Base-by-base conservation (phyloP, 1,140 invertebrate genomes). In the Drosophila dunni region DNA sequence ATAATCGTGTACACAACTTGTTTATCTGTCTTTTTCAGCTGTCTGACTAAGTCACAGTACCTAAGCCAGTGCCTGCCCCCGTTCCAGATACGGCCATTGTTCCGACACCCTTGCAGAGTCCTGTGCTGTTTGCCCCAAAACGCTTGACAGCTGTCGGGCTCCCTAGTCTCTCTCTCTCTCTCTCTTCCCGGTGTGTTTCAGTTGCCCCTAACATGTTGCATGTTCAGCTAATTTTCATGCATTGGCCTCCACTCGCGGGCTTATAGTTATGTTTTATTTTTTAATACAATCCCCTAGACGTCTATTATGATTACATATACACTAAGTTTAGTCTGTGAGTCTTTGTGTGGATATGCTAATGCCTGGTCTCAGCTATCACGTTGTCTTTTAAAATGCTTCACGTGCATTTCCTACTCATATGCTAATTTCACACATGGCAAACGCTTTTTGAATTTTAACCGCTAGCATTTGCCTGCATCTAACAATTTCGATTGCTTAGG, bases 21-120 rank as follows among this genome's bases (percentile, higher is more conserved):
- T 88, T 88, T 82, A 77, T 77, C 83, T 86, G 79, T 88, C 82
- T 60, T 86, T 29, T 85, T 78, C 79, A 86, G 81, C 82, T 88
- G 83, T 67, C 75, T 46, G 38, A 33, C 29, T 54, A 13, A 11
- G 36, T 45, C 42, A 20, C 42, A 20, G 17, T 20, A 20, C 17
- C 17, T 20, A 20, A 20, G 9, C 34, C 53, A 57, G 13, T 42
- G 38, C 57, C 71, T 68, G 56, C 50, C 40, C 65, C 63, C 61
- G 56, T 67, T 44, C 45, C 29, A 9, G 15, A 36, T 38, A 60
- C 58, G 51, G 56, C 17, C 46, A 51, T 53, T 53, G 57, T 75
- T 46, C 74, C 54, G 77, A 64, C 58, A 68, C 62, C 46, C 53
- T 73, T 62, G 38, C 60, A 29, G 33, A 69, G 76, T 72, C 66